Evolutionary conservation across 2,888 invertebrate species (phyloP).

Genomic region (Stenchaetothrips biformis): DNA sequence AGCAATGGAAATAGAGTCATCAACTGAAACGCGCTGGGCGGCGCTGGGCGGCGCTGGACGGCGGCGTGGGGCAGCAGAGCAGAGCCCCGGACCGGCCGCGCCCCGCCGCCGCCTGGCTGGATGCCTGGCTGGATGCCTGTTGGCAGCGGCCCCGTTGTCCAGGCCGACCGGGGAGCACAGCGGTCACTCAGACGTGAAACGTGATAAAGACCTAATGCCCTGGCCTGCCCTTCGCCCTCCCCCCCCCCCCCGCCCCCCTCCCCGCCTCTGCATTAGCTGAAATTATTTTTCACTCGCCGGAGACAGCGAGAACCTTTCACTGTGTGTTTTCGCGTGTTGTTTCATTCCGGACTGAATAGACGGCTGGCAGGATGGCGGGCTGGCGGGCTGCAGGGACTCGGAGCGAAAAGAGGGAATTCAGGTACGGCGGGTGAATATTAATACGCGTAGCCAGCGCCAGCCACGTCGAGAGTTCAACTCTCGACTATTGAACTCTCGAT

Average conservation of each 20-base stretch:
- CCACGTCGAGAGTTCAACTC: no score
- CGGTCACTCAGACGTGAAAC: conserved; percentile 23
- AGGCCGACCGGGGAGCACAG: no score
- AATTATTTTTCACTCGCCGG: not conserved
- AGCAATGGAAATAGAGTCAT: conserved; percentile 4
- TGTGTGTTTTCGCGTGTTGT: not conserved
- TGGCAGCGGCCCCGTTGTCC: not conserved
- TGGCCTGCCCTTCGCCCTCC: not conserved
- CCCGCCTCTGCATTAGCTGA: not conserved
- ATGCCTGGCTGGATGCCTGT: not conserved
- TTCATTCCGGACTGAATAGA: no score
- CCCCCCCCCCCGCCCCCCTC: not conserved
- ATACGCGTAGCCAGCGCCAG: no score
- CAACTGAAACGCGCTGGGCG: not conserved
- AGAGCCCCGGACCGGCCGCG: not conserved
- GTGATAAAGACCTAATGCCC: conserved; percentile 22
- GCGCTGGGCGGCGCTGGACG: not conserved
- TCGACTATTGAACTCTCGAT: no score
- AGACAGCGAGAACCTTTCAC: not conserved
- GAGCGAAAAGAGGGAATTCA: no score
- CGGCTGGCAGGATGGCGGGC: not conserved
- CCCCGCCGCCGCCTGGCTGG: not conserved
- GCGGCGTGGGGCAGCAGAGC: no score
- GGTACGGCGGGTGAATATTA: no score
- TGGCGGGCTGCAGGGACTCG: not conserved